phyloP scores from a whole-genome alignment of 2,113 vertebrate genomes.

The Ciconia maguari region DNA sequence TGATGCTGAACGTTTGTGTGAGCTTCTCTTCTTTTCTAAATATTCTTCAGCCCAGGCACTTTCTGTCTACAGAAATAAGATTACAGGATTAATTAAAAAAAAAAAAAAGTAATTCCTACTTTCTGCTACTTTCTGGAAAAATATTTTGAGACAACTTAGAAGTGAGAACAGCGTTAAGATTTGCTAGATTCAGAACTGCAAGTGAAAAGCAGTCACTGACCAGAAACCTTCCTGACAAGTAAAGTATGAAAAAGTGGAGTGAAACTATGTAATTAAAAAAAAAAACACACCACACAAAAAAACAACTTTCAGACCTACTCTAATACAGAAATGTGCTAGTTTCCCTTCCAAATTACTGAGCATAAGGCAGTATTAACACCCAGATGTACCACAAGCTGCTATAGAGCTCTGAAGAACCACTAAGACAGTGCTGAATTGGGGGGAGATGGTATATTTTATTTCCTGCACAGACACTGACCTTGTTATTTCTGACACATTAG shows the following conservation, averaged over 20 bases:
- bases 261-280: neutral
- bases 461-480: neutral
- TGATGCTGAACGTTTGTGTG: constrained; percentile 95
- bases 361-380: neutral
- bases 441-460: neutral
- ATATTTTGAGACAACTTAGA: neutral
- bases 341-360: neutral
- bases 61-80: constrained; percentile 83
- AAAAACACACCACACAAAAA: neutral
- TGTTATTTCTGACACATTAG: neutral
- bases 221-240: neutral
- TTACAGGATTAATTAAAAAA: neutral
- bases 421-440: neutral
- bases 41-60: constrained; percentile 96
- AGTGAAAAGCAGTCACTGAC: neutral
- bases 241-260: neutral
- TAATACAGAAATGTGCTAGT: neutral
- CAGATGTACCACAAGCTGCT: neutral
- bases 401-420: neutral
- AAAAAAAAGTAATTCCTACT: neutral
- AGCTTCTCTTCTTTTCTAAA: constrained; percentile 88
- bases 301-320: neutral
- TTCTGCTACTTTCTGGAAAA: neutral
- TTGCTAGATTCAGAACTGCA: neutral
- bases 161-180: neutral